Evolutionary conservation across 2,113 vertebrate species (phyloP).

Genomic region (Myanophis thanlyinensis): DNA sequence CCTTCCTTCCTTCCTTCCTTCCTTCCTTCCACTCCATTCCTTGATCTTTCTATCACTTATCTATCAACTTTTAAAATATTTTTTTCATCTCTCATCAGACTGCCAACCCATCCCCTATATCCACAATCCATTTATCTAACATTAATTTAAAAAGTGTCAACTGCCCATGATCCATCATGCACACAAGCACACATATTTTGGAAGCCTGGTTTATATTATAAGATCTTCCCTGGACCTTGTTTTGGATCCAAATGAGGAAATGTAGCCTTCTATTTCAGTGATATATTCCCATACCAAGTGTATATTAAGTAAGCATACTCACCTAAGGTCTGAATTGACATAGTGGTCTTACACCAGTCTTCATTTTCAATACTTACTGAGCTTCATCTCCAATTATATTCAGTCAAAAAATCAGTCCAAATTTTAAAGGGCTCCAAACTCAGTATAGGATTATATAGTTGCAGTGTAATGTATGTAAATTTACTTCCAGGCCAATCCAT

Average conservation of each 20-base stretch:
- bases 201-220: background rate
- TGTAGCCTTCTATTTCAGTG: background rate
- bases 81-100: background rate
- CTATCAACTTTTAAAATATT: background rate
- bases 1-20: background rate
- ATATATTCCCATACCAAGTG: background rate
- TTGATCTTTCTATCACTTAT: background rate
- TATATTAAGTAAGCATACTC: background rate
- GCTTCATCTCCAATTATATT: background rate
- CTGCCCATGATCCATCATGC: background rate
- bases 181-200: background rate
- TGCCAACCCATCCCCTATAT: background rate
- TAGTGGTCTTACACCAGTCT: background rate
- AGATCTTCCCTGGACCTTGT: background rate
- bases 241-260: background rate
- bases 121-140: background rate
- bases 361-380: background rate
- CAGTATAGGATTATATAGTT: background rate
- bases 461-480: background rate
- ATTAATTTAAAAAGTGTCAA: background rate
- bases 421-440: background rate
- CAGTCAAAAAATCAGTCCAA: background rate
- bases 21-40: background rate
- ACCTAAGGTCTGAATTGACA: background rate
- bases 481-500: background rate